phyloP scores from a whole-genome alignment of 1,140 invertebrate species.

The Drosophila mayri region DNA sequence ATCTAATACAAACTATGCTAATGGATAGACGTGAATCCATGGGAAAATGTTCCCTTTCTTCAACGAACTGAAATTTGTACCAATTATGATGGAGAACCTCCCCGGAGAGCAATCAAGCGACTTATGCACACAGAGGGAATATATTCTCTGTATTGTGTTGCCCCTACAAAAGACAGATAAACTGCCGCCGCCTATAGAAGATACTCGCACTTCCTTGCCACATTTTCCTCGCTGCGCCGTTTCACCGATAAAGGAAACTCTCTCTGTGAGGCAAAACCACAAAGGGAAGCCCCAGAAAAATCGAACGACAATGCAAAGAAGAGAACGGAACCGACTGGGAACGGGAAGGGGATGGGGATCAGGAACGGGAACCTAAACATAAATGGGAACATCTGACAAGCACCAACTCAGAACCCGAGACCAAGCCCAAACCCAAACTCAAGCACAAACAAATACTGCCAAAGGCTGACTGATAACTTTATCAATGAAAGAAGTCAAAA shows the following conservation, averaged over 20 bases:
- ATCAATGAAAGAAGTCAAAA: slow-evolving; percentile 75
- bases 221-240: slow-evolving; percentile 4
- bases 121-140: slow-evolving; percentile 10
- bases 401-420: neutral
- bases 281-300: slow-evolving; percentile 42
- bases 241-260: slow-evolving; percentile 36
- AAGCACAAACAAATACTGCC: slow-evolving; percentile 54
- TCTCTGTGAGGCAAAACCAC: slow-evolving; percentile 38
- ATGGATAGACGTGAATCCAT: slow-evolving; percentile 26
- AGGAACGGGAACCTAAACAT: slow-evolving; percentile 25
- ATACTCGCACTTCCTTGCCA: slow-evolving; percentile 45
- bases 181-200: slow-evolving; percentile 29
- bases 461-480: slow-evolving; percentile 78
- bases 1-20: slow-evolving; percentile 44
- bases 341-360: slow-evolving; percentile 23
- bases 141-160: slow-evolving; percentile 25
- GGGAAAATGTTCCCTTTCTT: slow-evolving; percentile 37
- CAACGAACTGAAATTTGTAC: slow-evolving; percentile 54
- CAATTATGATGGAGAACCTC: slow-evolving; percentile 67
- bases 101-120: slow-evolving; percentile 68
- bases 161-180: slow-evolving; percentile 45
- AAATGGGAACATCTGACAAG: slow-evolving; percentile 43
- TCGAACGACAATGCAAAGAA: slow-evolving; percentile 41
- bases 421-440: slow-evolving; percentile 25
- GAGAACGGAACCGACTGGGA: slow-evolving; percentile 56